These are phyloP conservation scores for Leucania comma DNA, from an alignment of 2,888 invertebrate species.

Conservation along the genomic window DNA sequence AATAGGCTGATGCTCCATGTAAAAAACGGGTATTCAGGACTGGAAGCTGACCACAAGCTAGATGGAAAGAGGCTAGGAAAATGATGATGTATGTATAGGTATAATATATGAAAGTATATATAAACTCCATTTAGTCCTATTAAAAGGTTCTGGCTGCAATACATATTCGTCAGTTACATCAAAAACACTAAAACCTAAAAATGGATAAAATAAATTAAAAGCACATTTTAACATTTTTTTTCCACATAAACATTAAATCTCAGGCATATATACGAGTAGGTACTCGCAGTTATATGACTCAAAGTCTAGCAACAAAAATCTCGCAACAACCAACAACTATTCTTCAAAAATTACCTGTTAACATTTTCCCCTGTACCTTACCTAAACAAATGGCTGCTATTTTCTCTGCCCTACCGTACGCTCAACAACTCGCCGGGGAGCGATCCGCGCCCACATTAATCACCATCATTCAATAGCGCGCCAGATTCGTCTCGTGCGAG, in stretches of 20 bases:
- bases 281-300: too few species aligned
- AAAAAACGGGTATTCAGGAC: too few species aligned
- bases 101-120: too few species aligned
- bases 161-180: too few species aligned
- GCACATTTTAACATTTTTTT: too few species aligned
- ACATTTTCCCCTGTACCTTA: background rate
- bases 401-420: background rate
- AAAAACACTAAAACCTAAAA: background rate
- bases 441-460: conserved; percentile 57
- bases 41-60: too few species aligned
- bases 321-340: background rate
- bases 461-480: conserved; percentile 65
- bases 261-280: background rate
- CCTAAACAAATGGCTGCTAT: conserved; percentile 19
- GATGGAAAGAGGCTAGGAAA: too few species aligned
- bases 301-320: background rate
- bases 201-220: too few species aligned
- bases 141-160: too few species aligned
- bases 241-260: background rate
- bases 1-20: too few species aligned
- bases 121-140: too few species aligned
- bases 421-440: conserved; percentile 1
- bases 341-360: background rate
- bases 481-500: conserved; percentile 60
- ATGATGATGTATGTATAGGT: too few species aligned